These are phyloP conservation scores for Rhodophaea formosa DNA, from an alignment of 2,888 invertebrate species.

Conservation along the genomic window DNA sequence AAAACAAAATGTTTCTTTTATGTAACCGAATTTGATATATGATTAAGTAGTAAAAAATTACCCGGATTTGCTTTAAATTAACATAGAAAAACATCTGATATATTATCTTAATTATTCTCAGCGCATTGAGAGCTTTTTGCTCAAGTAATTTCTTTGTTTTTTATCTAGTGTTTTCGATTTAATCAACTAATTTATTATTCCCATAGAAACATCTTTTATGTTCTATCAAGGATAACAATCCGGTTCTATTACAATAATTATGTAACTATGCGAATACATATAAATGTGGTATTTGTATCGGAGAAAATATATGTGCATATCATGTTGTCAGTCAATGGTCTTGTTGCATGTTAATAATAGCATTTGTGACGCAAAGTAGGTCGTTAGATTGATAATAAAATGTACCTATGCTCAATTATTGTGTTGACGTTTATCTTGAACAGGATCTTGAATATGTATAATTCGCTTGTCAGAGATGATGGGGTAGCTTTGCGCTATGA, in stretches of 20 bases:
- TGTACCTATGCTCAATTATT: not conserved
- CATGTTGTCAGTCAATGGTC: not conserved
- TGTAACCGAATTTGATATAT: not conserved
- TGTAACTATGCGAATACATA: constrained; percentile 9
- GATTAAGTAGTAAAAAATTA: not conserved
- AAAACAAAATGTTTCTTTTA: not conserved
- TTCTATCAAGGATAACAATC: not conserved
- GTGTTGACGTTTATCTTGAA: constrained; percentile 1
- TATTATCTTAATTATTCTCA: not conserved
- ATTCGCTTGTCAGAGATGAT: too few relatives aligned
- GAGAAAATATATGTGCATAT: not conserved
- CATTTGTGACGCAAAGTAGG: constrained; percentile 8
- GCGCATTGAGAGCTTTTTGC: not conserved
- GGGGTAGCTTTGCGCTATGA: too few relatives aligned
- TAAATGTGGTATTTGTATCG: constrained; percentile 11
- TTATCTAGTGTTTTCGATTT: not conserved
- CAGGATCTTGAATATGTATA: not conserved
- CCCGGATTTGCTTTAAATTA: not conserved
- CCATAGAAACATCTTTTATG: not conserved
- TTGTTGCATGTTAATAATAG: not conserved
- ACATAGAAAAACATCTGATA: not conserved
- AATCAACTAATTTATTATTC: not conserved
- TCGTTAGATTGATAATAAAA: constrained; percentile 10
- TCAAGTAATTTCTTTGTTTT: not conserved
- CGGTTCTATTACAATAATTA: constrained; percentile 22